phyloP scores from a whole-genome alignment of 2,888 invertebrate species.

The Leuctra nigra region DNA sequence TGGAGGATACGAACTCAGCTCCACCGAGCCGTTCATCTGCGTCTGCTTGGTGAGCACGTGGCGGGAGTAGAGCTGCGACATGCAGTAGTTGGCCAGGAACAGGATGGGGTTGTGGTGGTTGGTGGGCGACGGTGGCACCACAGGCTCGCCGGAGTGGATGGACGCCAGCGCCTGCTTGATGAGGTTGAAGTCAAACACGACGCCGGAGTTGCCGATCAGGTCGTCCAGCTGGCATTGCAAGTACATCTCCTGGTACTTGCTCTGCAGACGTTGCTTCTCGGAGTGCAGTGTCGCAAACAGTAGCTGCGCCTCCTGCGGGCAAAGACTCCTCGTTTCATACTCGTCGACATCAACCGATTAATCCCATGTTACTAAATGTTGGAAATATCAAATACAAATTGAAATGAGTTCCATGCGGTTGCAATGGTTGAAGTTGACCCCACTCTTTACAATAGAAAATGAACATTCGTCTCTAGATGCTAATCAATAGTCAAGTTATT shows the following conservation, averaged over 20 bases:
- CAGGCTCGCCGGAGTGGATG: slow-evolving; percentile 52
- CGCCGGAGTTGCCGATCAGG: slow-evolving; percentile 57
- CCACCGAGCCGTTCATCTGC: slow-evolving; percentile 44
- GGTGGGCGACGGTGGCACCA: slow-evolving; percentile 37
- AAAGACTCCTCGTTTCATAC: no score
- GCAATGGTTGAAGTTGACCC: no score
- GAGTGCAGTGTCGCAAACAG: slow-evolving; percentile 53
- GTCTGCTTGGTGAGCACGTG: slow-evolving; percentile 54
- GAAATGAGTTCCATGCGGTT: no score
- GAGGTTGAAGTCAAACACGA: slow-evolving; percentile 59
- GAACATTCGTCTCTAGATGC: no score
- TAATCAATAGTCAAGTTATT: no score
- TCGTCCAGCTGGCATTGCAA: slow-evolving; percentile 65
- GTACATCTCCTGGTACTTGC: slow-evolving; percentile 64
- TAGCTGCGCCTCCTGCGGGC: slow-evolving; percentile 54
- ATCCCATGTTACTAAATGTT: no score
- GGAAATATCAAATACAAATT: no score
- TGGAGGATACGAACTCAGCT: slow-evolving; percentile 37
- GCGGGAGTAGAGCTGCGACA: slow-evolving; percentile 62
- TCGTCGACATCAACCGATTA: no score
- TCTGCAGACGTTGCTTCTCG: slow-evolving; percentile 59
- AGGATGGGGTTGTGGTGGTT: slow-evolving; percentile 56
- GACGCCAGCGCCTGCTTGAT: slow-evolving; percentile 59
- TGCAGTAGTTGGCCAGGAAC: slow-evolving; percentile 69
- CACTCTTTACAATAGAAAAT: no score